Conservation (phyloP, 2,888 invertebrate species). For the Patella caerulea region DNA sequence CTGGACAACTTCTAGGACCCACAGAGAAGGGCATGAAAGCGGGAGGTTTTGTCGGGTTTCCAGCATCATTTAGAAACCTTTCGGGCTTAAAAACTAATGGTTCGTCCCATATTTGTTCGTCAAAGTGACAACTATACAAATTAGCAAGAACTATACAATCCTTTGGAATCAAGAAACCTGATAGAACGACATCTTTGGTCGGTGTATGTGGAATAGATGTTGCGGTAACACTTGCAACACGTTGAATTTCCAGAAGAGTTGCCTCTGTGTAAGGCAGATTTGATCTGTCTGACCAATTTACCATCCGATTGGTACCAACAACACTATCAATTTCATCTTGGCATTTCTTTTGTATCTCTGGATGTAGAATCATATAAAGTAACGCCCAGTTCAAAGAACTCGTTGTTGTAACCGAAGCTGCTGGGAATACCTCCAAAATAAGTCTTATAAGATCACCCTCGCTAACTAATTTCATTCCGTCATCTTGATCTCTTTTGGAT, state of each 20-base stretch:
- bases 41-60: conserved; percentile 18
- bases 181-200: conserved; percentile 3
- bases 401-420: conserved; percentile 42
- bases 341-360: conserved; percentile 38
- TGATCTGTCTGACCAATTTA: not conserved
- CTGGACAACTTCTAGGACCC: conserved; percentile 46
- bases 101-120: conserved; percentile 15
- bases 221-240: not conserved
- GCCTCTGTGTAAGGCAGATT: conserved; percentile 15
- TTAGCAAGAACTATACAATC: conserved; percentile 5
- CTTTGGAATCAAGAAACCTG: conserved; percentile 18
- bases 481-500: not conserved
- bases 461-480: not conserved
- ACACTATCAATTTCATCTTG: conserved; percentile 19
- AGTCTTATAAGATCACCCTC: not conserved
- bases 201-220: not conserved
- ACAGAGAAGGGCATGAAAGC: conserved; percentile 38
- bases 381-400: conserved; percentile 40
- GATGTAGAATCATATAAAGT: conserved; percentile 38
- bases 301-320: not conserved
- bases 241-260: conserved; percentile 20
- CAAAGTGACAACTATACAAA: conserved; percentile 1
- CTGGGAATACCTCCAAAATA: conserved; percentile 39
- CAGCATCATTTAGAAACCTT: conserved; percentile 13
- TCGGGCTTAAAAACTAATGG: conserved; percentile 19